Base-by-base conservation (phyloP, 1,140 invertebrate species). In the Psix sp. region DNA sequence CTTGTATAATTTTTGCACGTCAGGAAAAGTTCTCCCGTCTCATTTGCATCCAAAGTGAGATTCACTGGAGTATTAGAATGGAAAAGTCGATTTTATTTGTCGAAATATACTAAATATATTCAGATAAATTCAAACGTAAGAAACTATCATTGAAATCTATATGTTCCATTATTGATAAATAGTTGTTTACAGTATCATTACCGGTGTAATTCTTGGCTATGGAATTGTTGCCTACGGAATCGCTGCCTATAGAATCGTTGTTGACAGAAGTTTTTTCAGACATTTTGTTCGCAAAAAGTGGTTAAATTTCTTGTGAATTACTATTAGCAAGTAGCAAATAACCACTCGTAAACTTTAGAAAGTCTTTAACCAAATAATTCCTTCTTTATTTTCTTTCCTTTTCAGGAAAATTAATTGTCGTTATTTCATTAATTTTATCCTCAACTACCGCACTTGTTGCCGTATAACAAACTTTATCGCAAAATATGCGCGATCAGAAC, bases 401-500 rank as follows among this genome's bases (percentile, higher is more conserved):
- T 0, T 11, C 39, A 21, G 63, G 62, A 13, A 79, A 65, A 26
- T 66, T 21, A 6, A 43, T 15, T 7, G 24, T 74, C 60, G 71
- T 72, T 13, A 76, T 46, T 26, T 43, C 63, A 26, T 76, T 78
- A 38, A 71, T 71, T 17, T 74, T 62, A 0, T 65, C 57, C 33
- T 78, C 76, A 0, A 71, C 60, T 0, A 43, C 3, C 2, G 77
- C 77, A 43, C 74, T 76, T 0, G 68, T 62, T 2, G 77, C 70
- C 4, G 70, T 74, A 29, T 71, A 76, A n/a, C 33, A 20, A 46
- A 74, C 76, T 21, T 24, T 36, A 10, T 74, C 35, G 0, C 26
- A 11, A 26, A 11, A 59, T 1, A 74, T 17, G n/a, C 60, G 62
- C 0, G 46, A 66, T 65, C 73, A 76, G 10, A 78, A 18, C 0